Percentiles rank a stretch among this genome's conserved stretches.
Conservation (phyloP, 2,888 invertebrate species). For the Sphaerophoria taeniata region DNA sequence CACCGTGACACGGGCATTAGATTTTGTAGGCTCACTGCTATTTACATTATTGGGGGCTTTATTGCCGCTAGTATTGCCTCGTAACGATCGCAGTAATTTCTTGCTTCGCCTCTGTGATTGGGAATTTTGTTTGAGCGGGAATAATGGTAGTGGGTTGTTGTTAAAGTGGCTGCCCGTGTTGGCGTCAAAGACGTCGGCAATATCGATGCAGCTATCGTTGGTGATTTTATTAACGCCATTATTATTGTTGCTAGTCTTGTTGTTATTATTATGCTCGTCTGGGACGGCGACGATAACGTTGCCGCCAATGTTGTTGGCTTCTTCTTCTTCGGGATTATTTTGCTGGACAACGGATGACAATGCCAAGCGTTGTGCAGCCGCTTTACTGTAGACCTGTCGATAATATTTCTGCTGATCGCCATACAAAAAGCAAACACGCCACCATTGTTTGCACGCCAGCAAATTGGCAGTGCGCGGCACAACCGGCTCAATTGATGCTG, state of each 20-base stretch:
- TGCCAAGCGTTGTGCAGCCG: slow-evolving; percentile 84
- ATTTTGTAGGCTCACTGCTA: slow-evolving; percentile 78
- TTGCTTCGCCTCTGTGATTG: slow-evolving; percentile 76
- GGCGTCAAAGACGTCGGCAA: slow-evolving; percentile 50
- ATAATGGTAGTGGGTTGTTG: slow-evolving; percentile 75
- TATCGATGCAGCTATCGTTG: slow-evolving; percentile 55
- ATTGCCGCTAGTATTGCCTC: slow-evolving; percentile 78
- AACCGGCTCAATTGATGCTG: slow-evolving; percentile 80
- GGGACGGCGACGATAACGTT: slow-evolving; percentile 24
- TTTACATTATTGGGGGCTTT: slow-evolving; percentile 56
- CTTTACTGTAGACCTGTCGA: slow-evolving; percentile 89
- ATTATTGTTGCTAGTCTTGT: slow-evolving; percentile 68
- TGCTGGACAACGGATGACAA: slow-evolving; percentile 76
- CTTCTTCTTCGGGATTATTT: slow-evolving; percentile 55
- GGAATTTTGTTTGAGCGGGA: slow-evolving; percentile 72
- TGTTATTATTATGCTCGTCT: slow-evolving; percentile 76
- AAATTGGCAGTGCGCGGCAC: slow-evolving; percentile 87
- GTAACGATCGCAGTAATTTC: slow-evolving; percentile 80
- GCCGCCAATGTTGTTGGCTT: slow-evolving; percentile 69
- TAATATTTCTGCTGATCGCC: slow-evolving; percentile 94
- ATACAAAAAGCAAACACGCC: slow-evolving; percentile 95
- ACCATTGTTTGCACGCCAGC: slow-evolving; percentile 94
- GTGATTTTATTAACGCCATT: slow-evolving; percentile 70
- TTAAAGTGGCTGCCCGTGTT: slow-evolving; percentile 60
- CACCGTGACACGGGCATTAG: slow-evolving; percentile 82